Percentiles rank a stretch among this genome's conserved stretches.
These are phyloP conservation scores for Thermophis baileyi DNA, from an alignment of 2,113 vertebrate species.

Conservation along the genomic window DNA sequence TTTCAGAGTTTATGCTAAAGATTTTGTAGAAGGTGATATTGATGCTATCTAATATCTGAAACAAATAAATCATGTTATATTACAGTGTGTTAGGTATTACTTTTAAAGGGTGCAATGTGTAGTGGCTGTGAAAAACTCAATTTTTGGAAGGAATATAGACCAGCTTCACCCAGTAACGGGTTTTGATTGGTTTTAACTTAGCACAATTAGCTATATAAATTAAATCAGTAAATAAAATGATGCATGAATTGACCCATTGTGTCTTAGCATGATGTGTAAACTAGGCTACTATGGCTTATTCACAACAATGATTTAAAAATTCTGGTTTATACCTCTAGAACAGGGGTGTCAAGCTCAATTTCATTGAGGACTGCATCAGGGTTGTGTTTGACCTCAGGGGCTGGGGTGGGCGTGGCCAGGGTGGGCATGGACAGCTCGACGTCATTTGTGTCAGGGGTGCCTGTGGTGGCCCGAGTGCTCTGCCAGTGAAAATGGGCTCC, in stretches of 20 bases:
- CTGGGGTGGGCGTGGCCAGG: too few species aligned
- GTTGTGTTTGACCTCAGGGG: too few species aligned
- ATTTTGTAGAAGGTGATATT: not conserved
- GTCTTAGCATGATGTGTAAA: not conserved
- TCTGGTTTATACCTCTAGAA: not conserved
- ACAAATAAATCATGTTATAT: not conserved
- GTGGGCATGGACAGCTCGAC: too few species aligned
- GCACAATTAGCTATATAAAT: not conserved
- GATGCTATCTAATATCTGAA: not conserved
- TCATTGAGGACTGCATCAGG: too few species aligned
- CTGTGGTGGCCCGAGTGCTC: too few species aligned
- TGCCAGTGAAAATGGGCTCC: too few species aligned
- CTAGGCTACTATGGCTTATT: not conserved
- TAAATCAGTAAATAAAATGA: not conserved
- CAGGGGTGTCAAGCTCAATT: too few species aligned
- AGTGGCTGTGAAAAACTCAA: not conserved
- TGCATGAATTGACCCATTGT: not conserved
- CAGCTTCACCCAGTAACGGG: not conserved
- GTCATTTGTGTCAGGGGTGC: too few species aligned
- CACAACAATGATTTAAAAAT: not conserved
- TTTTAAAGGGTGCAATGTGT: not conserved
- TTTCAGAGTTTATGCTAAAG: not conserved
- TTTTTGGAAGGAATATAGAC: not conserved
- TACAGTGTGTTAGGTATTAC: not conserved
- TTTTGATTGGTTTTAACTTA: not conserved